phyloP scores from a whole-genome alignment of 2,797 vertebrate genomes.

The Anguilla anguilla region DNA sequence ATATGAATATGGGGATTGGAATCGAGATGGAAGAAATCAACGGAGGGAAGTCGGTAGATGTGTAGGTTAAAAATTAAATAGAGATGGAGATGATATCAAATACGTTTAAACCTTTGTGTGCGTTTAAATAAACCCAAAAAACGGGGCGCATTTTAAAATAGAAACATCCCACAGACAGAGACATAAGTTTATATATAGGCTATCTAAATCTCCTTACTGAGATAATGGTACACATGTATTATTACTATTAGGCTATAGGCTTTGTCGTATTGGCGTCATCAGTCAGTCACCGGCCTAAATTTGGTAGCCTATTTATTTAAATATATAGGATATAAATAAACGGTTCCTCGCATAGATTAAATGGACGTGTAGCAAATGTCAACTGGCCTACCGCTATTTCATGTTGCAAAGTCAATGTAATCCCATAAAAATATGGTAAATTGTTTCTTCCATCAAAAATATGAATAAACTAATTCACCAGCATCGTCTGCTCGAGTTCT shows the following conservation, averaged over 20 bases:
- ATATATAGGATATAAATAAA: conserved; percentile 49
- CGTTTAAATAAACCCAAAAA: conserved; percentile 31
- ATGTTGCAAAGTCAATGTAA: conserved; percentile 42
- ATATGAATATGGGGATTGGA: not conserved
- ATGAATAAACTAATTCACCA: conserved; percentile 26
- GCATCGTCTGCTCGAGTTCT: conserved; percentile 1
- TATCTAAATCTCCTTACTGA: conserved; percentile 44
- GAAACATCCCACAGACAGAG: conserved; percentile 32
- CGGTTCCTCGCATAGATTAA: conserved; percentile 44
- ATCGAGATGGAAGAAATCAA: conserved; percentile 10
- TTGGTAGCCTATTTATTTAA: conserved; percentile 56
- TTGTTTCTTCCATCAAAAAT: conserved; percentile 28
- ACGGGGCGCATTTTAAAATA: conserved; percentile 32
- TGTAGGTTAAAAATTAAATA: conserved; percentile 29
- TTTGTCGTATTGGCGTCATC: conserved; percentile 72
- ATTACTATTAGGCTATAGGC: conserved; percentile 38
- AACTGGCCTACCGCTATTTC: conserved; percentile 23
- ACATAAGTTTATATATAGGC: conserved; percentile 39
- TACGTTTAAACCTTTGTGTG: conserved; percentile 12
- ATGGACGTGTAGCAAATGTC: conserved; percentile 8
- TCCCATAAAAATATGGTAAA: conserved; percentile 39
- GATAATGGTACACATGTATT: conserved; percentile 49
- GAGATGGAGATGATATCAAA: conserved; percentile 22
- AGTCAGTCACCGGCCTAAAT: conserved; percentile 71
- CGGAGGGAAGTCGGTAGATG: conserved; percentile 5